Evolutionary conservation across 2,113 vertebrate genomes (phyloP), one percentile per base, ranked within the genome.

Genomic region (Brevimyrus niger): DNA sequence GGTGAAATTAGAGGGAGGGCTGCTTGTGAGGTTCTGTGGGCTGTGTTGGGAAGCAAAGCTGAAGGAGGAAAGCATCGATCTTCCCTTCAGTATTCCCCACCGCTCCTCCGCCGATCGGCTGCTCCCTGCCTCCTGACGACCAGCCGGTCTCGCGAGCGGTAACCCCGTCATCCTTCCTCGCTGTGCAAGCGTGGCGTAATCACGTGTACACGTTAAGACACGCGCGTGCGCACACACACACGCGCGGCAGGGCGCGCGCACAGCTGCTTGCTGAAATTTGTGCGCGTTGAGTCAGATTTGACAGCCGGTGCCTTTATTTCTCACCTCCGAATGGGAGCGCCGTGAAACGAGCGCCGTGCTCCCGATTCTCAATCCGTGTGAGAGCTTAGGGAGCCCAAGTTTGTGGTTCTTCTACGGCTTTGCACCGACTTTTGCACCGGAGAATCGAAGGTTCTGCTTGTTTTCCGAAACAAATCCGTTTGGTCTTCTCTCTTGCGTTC

Each of bases 371-470:
- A 8, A n/a, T 8, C 47, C 21, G 83, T 85, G 47, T 27, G 47
- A n/a, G 47, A 48, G 83, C 83, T 86, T 47, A 47, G 44, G 83
- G 83, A 50, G 83, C 11, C 47, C 19, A 86, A 27, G n/a, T 85
- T n/a, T 86, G 21, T 44, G 82, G 38, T 42, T 85, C 88, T 87
- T 44, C 51, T 46, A 73, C 85, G 48, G n/a, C 84, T 87, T 89
- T 38, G 27, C 31, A 53, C 10, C 48, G 48, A 27, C 50, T 87
- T 84, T 23, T 19, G 42, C 85, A 86, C 85, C 44, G 4, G 53
- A 61, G 27, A 88, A 69, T 69, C 5, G 0, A 21, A 69, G 42
- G 44, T 47, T 38, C 42, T 47, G 58, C 11, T 44, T 44, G 53
- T 65, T 61, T 87, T 61, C 61, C 4, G 38, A 87, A 88, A 48